These are phyloP conservation scores for Chymomyza caudatula DNA, from an alignment of 2,888 invertebrate genomes.

Conservation along the genomic window DNA sequence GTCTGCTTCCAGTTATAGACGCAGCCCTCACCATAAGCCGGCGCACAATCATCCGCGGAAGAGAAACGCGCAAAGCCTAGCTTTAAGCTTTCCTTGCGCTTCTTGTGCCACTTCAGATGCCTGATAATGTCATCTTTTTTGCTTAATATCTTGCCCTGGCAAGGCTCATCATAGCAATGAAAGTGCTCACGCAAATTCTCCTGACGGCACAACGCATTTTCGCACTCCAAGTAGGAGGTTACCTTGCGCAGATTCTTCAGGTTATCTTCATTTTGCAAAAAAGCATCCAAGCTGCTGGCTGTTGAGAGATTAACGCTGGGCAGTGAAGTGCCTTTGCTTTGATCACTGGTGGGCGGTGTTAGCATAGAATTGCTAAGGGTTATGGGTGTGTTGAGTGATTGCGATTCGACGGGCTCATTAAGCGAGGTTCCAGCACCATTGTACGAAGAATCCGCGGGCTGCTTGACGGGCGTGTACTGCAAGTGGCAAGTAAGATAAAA, in stretches of 20 bases:
- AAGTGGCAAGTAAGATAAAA: conserved; percentile 19
- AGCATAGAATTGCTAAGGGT: conserved; percentile 57
- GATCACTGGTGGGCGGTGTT: conserved; percentile 74
- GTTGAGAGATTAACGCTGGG: conserved; percentile 44
- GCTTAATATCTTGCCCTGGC: conserved; percentile 90
- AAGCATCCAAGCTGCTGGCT: conserved; percentile 66
- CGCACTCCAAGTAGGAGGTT: conserved; percentile 77
- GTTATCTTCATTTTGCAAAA: conserved; percentile 73
- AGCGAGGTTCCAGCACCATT: conserved; percentile 30
- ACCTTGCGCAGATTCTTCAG: conserved; percentile 76
- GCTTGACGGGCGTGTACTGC: conserved; percentile 72
- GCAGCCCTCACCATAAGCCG: conserved; percentile 87
- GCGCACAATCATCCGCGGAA: conserved; percentile 95
- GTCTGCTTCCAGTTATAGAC: conserved; percentile 86
- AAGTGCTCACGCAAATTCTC: conserved; percentile 89
- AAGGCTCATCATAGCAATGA: conserved; percentile 87
- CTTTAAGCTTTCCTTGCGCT: conserved; percentile 96
- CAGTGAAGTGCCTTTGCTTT: conserved; percentile 38
- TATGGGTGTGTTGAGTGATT: conserved; percentile 55
- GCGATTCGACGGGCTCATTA: conserved; percentile 29
- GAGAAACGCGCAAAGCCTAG: conserved; percentile 92
- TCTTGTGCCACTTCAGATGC: conserved; percentile 99
- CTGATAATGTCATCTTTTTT: conserved; percentile 99
- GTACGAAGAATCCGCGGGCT: conserved; percentile 61
- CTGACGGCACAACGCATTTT: conserved; percentile 74